Evolutionary conservation across 2,113 vertebrate genomes (phyloP).

Genomic region (Solea solea): DNA sequence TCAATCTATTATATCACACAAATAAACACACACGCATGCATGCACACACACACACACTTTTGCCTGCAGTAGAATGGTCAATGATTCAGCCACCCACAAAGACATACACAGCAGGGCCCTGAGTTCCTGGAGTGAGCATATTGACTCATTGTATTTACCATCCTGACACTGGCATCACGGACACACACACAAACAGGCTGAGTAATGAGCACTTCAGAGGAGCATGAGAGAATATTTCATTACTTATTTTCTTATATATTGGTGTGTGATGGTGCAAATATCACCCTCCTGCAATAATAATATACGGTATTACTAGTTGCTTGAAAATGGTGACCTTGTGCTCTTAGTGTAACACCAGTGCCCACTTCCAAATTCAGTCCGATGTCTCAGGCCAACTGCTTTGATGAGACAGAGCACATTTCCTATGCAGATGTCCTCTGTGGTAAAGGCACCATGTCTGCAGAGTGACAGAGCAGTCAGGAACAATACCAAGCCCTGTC

Average conservation of each 20-base stretch:
- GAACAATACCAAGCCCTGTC: constrained; percentile 59
- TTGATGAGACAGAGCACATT: constrained; percentile 46
- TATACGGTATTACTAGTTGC: not conserved
- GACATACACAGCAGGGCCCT: constrained; percentile 16
- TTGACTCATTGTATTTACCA: constrained; percentile 52
- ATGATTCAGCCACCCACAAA: constrained; percentile 52
- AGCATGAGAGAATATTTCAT: not conserved
- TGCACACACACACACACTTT: constrained; percentile 33
- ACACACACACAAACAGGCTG: not conserved
- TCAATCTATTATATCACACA: constrained; percentile 55
- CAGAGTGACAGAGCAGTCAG: constrained; percentile 46
- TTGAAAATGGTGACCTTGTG: constrained; percentile 10
- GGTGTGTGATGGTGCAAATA: not conserved
- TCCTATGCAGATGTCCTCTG: constrained; percentile 52
- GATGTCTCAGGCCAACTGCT: constrained; percentile 24
- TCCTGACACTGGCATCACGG: constrained; percentile 12
- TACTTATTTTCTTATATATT: not conserved
- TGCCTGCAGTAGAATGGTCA: constrained; percentile 53
- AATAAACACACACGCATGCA: constrained; percentile 18
- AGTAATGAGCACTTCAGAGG: not conserved
- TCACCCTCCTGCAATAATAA: not conserved
- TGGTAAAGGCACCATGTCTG: constrained; percentile 40
- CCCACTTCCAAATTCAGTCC: constrained; percentile 36
- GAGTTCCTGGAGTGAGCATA: constrained; percentile 53
- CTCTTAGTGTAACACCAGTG: constrained; percentile 16